Conservation (phyloP, 2,797 vertebrate species). For the Dendrocincla fuliginosa region DNA sequence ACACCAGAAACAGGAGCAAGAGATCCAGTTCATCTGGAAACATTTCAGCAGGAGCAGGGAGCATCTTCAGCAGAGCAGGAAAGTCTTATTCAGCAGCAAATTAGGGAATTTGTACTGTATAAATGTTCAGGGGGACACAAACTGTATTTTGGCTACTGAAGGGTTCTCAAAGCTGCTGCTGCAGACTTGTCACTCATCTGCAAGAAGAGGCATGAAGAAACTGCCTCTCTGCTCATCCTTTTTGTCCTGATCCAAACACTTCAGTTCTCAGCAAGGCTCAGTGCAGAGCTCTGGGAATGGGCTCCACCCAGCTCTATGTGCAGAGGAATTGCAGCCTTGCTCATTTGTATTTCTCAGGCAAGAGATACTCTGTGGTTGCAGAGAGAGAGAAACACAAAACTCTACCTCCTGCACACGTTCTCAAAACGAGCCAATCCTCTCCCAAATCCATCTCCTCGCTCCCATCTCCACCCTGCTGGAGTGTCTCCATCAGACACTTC, state of each 20-base stretch:
- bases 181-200: background rate
- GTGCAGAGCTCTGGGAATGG: background rate
- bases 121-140: background rate
- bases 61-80: background rate
- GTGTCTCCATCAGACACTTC: conserved; percentile 38
- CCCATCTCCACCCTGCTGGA: conserved; percentile 56
- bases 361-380: background rate
- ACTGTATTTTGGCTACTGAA: background rate
- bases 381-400: background rate
- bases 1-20: background rate
- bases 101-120: background rate
- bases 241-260: background rate
- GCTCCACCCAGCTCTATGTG: conserved; percentile 40
- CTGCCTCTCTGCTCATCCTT: background rate
- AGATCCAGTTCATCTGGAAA: background rate
- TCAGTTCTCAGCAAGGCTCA: background rate
- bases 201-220: background rate
- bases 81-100: background rate
- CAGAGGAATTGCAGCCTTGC: conserved; percentile 9
- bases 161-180: background rate
- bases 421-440: conserved; percentile 5
- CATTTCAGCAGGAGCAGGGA: background rate
- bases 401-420: conserved; percentile 43
- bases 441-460: background rate
- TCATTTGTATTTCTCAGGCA: background rate